Percentiles rank a stretch among this genome's conserved stretches.
These are phyloP conservation scores for Hemicordylus capensis DNA, from an alignment of 2,113 vertebrate genomes.

Conservation along the genomic window DNA sequence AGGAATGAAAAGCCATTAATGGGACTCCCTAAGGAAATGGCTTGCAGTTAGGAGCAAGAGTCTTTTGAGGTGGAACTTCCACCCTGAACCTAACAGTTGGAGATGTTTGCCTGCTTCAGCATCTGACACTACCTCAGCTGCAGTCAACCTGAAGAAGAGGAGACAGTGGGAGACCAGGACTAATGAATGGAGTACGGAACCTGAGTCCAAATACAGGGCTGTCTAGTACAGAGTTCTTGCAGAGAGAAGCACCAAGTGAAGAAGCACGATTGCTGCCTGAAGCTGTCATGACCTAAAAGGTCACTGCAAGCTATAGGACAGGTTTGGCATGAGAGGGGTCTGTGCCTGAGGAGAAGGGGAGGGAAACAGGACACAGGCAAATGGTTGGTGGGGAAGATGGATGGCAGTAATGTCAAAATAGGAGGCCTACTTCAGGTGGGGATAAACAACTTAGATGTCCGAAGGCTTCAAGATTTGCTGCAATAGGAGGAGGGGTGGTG, in stretches of 20 bases:
- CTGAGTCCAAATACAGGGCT: not conserved
- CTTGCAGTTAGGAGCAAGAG: too few species aligned
- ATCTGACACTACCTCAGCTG: too few species aligned
- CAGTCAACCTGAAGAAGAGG: too few species aligned
- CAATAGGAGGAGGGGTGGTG: not conserved
- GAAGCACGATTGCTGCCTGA: not conserved
- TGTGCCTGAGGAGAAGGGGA: too few species aligned
- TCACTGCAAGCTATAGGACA: not conserved
- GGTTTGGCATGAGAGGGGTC: not conserved
- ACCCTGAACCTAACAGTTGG: not conserved
- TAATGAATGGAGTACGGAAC: not conserved
- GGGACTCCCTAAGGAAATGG: too few species aligned
- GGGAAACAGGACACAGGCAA: not conserved
- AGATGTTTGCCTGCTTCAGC: too few species aligned
- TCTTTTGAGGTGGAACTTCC: too few species aligned
- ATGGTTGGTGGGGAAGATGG: not conserved
- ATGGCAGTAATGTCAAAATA: not conserved
- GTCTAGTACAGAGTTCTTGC: not conserved
- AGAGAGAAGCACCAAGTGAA: not conserved
- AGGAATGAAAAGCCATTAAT: too few species aligned
- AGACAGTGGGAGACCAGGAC: not conserved
- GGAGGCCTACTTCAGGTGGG: not conserved
- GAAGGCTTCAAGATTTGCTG: not conserved
- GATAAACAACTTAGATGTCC: not conserved
- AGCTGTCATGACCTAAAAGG: not conserved